phyloP scores from a whole-genome alignment of 1,140 invertebrate genomes.

The Penaeus vannamei region DNA sequence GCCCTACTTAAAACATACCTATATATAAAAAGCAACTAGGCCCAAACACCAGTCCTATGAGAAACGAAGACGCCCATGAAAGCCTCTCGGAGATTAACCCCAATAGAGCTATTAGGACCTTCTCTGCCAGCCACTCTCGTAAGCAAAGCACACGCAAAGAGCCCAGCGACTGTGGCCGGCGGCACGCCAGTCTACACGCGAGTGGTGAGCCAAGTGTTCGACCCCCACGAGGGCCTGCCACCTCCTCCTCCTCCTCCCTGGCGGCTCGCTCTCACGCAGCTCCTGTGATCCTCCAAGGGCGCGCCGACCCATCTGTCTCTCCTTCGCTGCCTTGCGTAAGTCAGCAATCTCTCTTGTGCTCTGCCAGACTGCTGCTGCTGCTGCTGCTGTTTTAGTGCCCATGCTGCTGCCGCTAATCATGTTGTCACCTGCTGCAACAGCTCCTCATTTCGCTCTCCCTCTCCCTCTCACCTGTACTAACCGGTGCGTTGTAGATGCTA shows the following conservation, averaged over 20 bases:
- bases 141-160: not conserved
- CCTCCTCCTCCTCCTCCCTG: constrained; percentile 5
- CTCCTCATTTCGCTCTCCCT: no score
- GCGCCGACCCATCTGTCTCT: not conserved
- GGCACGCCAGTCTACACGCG: constrained; percentile 8
- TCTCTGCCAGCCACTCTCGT: not conserved
- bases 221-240: not conserved
- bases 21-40: not conserved
- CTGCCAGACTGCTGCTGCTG: not conserved
- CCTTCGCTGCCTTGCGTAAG: constrained; percentile 4
- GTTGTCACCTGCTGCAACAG: no score
- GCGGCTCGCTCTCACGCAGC: not conserved
- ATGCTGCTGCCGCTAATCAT: no score
- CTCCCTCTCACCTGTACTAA: no score
- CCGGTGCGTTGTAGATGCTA: no score
- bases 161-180: not conserved
- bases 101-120: no score
- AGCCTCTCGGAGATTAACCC: no score
- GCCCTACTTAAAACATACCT: constrained; percentile 16
- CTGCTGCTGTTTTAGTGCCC: no score
- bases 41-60: no score
- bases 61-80: no score
- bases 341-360: not conserved
- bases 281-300: constrained; percentile 17
- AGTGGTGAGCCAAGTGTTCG: constrained; percentile 16